Evolutionary conservation across 2,113 vertebrate species (phyloP), one percentile per base, ranked within the genome.

Genomic region (Tragelaphus scriptus): DNA sequence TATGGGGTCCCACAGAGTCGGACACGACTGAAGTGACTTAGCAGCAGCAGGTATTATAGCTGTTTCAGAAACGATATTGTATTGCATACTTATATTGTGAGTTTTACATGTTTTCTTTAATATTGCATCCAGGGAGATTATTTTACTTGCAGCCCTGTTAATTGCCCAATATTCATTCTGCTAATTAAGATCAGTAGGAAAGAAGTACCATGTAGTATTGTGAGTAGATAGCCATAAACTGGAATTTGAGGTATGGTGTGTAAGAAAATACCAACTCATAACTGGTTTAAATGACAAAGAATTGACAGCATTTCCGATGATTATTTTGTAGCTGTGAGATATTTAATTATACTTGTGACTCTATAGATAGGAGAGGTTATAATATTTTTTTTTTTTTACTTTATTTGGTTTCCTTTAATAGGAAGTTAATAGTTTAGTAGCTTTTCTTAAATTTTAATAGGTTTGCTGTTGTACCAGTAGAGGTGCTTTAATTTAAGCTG

Each of bases 191-290:
- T 85, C 30, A 92, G 23, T 77, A 88, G 77, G 58, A 40, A 87
- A 75, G 36, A 89, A 81, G 6, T 80, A 58, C 14, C 61, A 23
- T 96, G 7, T 89, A 90, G 47, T 58, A 28, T 91, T 94, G 14
- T 94, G 61, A 95, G 32, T 95, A 61, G 55, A 82, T 94, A 92
- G 8, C 86, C 55, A 87, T 89, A 95, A 94, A 93, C 44, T 91
- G 87, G 47, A 97, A 55, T 87, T 93, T 88, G 49, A 97, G 47
- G 6, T 49, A 44, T 68, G 7, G 71, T 77, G 26, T 86, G 8
- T 77, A 17, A 94, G 95, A 96, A 82, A 12, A 87, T 80, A 28
- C 4, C 19, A 92, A 40, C 15, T 91, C 26, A 14, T 95, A 81
- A 79, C 82, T 97, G 51, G 9, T 68, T 92, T 85, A 85, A 96